A percentile compares a stretch with the other conserved stretches of the same genome.
phyloP scores from a whole-genome alignment of 2,888 invertebrate species.

The Scaptomyza reducta region DNA sequence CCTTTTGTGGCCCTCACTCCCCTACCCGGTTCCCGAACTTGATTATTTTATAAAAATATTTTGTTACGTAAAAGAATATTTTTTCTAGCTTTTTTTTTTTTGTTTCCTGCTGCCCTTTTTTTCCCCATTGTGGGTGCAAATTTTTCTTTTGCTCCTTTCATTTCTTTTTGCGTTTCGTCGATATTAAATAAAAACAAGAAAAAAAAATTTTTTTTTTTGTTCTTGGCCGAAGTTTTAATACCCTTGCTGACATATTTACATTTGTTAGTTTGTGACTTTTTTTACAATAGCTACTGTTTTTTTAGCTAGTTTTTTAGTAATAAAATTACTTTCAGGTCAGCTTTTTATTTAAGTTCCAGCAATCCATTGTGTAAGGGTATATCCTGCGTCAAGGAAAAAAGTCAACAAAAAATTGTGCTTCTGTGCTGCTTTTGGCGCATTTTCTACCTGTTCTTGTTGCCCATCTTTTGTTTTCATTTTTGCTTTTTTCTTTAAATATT shows the following conservation, averaged over 20 bases:
- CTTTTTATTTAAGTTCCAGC: too few species aligned
- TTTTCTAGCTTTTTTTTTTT: constrained; percentile 24
- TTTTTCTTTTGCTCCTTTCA: constrained; percentile 11
- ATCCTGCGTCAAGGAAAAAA: too few species aligned
- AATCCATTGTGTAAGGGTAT: background rate
- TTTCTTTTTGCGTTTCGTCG: constrained; percentile 58
- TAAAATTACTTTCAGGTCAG: too few species aligned
- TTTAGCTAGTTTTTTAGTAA: too few species aligned
- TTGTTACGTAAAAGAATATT: constrained; percentile 74
- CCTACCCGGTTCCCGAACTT: constrained; percentile 40
- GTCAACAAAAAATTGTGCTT: constrained; percentile 3
- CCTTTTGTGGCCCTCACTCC: background rate
- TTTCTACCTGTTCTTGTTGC: constrained; percentile 45
- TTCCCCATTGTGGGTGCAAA: constrained; percentile 1
- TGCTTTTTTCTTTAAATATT: constrained; percentile 68
- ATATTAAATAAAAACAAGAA: constrained; percentile 75
- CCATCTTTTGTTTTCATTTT: constrained; percentile 42
- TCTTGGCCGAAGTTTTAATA: constrained; percentile 1
- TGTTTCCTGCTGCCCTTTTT: background rate
- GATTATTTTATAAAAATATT: constrained; percentile 78
- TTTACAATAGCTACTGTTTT: too few species aligned
- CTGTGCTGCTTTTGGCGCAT: constrained; percentile 21
- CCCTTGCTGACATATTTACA: background rate
- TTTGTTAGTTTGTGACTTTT: background rate
- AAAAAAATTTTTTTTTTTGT: background rate